phyloP scores from a whole-genome alignment of 2,797 vertebrate genomes.

The Tolypeutes matacus region DNA sequence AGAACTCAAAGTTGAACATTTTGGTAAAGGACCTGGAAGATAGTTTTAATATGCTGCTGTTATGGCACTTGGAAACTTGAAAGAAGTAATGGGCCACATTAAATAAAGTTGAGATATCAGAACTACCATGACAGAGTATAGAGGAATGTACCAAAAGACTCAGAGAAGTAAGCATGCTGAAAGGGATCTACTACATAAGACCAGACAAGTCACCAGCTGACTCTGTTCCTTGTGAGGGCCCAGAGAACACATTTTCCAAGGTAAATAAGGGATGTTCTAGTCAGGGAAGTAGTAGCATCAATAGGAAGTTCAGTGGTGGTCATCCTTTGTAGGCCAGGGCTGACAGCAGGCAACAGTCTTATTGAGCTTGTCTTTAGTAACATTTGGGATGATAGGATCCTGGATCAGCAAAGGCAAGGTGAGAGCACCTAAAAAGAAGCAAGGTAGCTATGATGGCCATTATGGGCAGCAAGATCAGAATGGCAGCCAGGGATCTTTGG shows the following conservation, averaged over 20 bases:
- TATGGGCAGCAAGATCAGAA: background rate
- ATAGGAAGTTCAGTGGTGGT: no score
- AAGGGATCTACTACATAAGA: background rate
- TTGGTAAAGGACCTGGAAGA: background rate
- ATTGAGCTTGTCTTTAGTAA: background rate
- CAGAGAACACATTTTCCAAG: background rate
- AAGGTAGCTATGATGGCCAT: background rate
- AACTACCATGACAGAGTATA: background rate
- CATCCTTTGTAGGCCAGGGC: background rate
- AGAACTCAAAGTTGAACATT: background rate
- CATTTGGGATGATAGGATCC: background rate
- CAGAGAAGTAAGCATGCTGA: background rate
- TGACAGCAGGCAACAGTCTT: background rate
- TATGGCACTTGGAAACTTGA: background rate
- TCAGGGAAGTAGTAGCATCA: background rate
- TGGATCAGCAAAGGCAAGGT: background rate
- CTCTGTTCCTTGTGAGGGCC: background rate
- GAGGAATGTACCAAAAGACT: background rate
- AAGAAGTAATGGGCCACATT: background rate
- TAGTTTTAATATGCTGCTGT: background rate
- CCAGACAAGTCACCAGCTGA: background rate
- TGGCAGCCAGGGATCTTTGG: background rate
- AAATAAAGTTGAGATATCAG: background rate
- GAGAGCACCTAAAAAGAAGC: background rate
- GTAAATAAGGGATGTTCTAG: background rate